Conservation (phyloP, 2,888 invertebrate genomes). For the Megaustenia siamemsis region DNA sequence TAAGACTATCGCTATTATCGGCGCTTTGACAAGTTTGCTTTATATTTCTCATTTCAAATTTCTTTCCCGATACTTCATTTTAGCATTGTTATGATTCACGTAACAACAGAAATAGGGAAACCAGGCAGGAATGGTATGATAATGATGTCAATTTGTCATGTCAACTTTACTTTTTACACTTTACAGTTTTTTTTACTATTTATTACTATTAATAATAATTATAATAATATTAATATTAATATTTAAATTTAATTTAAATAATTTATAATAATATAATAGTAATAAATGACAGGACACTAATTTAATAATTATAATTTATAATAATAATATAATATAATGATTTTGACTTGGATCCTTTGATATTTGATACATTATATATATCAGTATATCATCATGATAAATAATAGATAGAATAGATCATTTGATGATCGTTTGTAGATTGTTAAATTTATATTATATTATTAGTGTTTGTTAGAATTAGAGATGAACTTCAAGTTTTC, state of each 20-base stretch:
- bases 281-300: too few species aligned
- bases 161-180: background rate
- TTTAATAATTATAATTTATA: too few species aligned
- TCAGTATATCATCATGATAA: too few species aligned
- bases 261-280: background rate
- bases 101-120: conserved; percentile 74
- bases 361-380: too few species aligned
- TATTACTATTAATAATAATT: background rate
- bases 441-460: too few species aligned
- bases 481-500: too few species aligned
- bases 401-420: too few species aligned
- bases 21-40: background rate
- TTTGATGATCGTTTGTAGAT: too few species aligned
- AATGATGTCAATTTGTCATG: background rate
- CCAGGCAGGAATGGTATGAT: conserved; percentile 69
- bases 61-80: background rate
- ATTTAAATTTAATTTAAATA: background rate
- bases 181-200: background rate
- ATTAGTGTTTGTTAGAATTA: too few species aligned
- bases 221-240: background rate
- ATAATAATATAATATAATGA: too few species aligned
- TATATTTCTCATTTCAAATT: background rate
- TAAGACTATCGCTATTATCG: background rate
- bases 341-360: too few species aligned
- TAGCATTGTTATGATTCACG: conserved; percentile 68